These are phyloP conservation scores for Altica lythri DNA, from an alignment of 2,888 invertebrate genomes.

Conservation along the genomic window DNA sequence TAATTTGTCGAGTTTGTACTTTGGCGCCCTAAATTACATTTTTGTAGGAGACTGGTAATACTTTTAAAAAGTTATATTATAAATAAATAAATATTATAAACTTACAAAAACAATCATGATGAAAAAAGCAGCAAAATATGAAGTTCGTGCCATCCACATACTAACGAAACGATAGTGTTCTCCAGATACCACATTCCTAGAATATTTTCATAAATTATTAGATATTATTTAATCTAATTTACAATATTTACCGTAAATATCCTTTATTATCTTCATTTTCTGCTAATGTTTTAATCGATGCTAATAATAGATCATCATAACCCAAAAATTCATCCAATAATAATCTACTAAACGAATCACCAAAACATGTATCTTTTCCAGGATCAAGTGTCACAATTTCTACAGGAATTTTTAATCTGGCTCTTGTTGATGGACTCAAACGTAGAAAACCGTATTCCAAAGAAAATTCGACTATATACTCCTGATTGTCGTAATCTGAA, in stretches of 20 bases:
- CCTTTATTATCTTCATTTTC: constrained; percentile 97
- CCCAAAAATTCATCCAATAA: constrained; percentile 93
- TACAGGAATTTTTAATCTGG: constrained; percentile 89
- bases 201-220: constrained; percentile 43
- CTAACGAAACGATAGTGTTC: constrained; percentile 98
- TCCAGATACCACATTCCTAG: constrained; percentile 94
- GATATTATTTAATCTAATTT: too few relatives aligned
- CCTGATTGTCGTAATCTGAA: constrained; percentile 70
- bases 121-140: constrained; percentile 93
- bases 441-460: constrained; percentile 96
- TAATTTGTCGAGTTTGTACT: too few relatives aligned
- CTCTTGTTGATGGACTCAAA: constrained; percentile 83
- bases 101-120: constrained; percentile 99
- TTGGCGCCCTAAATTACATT: too few relatives aligned
- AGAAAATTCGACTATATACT: constrained; percentile 97
- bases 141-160: constrained; percentile 93
- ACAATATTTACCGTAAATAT: constrained; percentile 70
- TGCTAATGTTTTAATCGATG: constrained; percentile 92
- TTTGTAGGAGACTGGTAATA: too few relatives aligned
- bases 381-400: constrained; percentile 88
- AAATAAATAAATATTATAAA: too few relatives aligned
- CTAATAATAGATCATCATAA: constrained; percentile 96
- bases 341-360: constrained; percentile 87
- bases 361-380: constrained; percentile 87
- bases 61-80: too few relatives aligned